Evolutionary conservation across 2,797 vertebrate genomes (phyloP), one percentile per base, ranked within the genome.

Genomic region (Falco rusticolus): DNA sequence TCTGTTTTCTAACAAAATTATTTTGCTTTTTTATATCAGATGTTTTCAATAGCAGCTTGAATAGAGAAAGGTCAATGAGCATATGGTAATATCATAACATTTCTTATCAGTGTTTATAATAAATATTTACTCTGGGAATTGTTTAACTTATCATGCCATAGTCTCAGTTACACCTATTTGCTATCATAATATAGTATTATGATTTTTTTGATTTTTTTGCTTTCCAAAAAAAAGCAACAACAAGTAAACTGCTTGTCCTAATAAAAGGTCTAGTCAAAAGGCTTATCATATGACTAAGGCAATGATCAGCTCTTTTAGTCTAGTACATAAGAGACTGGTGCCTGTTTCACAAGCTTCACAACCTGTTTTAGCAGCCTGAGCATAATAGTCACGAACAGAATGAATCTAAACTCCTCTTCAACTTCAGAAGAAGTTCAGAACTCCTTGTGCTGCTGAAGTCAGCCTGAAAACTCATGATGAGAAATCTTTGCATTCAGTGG

Each of bases 81-180:
- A 0, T n/a, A 65, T 37, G 69, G 83, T 43, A 94, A 94, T 74
- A 77, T 33, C 56, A 68, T 54, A 90, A 80, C 24, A 56, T 84
- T 88, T 96, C 79, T 90, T 94, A 93, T 81, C 76, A 85, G 54
- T 61, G 28, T 41, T 90, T 84, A 43, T 89, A 72, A 93, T 34
- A 89, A 78, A 88, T 90, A 82, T 74, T 96, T 79, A 66, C 14
- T 2, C 33, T 50, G 54, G 51, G 70, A 96, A 72, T n/a, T 63
- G 29, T 75, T 89, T 61, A 74, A 88, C 53, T 88, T 91, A 90
- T 77, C 74, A 75, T 63, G 43, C 31, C 39, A 48, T 19, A 2
- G 70, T 84, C 70, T 81, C 70, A 41, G 21, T 89, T 75, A 43
- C 69, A 16, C 41, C 17, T 60, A 33, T 75, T 66, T 71, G 37